These are phyloP conservation scores for Polylopha cassiicola DNA, from an alignment of 2,888 invertebrate genomes.

Conservation along the genomic window DNA sequence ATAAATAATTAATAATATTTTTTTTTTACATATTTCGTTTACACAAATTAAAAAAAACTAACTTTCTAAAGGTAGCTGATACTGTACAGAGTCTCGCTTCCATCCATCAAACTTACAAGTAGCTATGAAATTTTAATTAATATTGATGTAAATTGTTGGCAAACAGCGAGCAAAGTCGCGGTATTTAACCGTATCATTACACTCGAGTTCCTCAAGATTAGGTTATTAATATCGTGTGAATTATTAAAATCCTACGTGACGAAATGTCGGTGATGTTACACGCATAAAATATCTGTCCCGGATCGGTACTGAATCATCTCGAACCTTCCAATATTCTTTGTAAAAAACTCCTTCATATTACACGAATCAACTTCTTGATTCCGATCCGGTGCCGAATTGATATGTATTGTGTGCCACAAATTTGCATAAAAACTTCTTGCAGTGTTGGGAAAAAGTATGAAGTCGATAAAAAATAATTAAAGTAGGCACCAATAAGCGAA, in stretches of 20 bases:
- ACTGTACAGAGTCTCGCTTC: slow-evolving; percentile 21
- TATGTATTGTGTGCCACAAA: no score
- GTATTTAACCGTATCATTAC: slow-evolving; percentile 18
- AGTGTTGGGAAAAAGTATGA: no score
- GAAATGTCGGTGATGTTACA: background rate
- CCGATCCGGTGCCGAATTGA: no score
- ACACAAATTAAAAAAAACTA: background rate
- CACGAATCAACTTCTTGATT: no score
- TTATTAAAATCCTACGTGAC: slow-evolving; percentile 2
- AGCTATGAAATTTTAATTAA: slow-evolving; percentile 27
- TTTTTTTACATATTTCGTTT: slow-evolving; percentile 2
- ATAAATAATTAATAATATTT: no score
- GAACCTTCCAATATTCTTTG: no score
- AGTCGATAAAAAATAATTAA: no score
- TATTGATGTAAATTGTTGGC: slow-evolving; percentile 22
- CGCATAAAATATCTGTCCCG: slow-evolving; percentile 4
- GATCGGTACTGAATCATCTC: no score
- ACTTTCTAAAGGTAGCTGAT: slow-evolving; percentile 7
- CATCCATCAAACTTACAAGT: slow-evolving; percentile 22
- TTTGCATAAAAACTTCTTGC: no score
- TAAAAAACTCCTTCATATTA: no score
- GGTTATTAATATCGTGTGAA: slow-evolving; percentile 3
- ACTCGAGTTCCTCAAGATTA: slow-evolving; percentile 16
- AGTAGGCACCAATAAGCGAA: no score
- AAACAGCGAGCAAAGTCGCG: slow-evolving; percentile 9